phyloP scores from a whole-genome alignment of 30 jellyfish, hydroid and myxozoan genomes.

The Aurelia aurita region DNA sequence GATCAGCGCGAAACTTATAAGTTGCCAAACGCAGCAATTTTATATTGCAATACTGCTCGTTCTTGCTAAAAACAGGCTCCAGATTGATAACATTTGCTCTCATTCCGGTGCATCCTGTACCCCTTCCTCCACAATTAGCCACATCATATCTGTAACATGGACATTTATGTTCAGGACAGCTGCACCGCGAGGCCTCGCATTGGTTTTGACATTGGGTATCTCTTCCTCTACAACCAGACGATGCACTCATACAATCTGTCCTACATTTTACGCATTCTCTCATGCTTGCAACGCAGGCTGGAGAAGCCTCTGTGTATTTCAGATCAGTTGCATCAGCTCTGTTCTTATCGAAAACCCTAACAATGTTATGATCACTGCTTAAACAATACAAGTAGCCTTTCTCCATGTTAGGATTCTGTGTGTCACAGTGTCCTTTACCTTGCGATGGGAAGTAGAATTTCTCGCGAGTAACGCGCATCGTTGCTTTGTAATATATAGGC shows the following conservation, averaged over 20 bases:
- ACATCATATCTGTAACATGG: conserved; percentile 38
- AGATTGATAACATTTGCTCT: conserved; percentile 2
- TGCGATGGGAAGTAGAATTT: conserved; percentile 21
- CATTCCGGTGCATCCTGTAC: conserved; percentile 34
- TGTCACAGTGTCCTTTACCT: conserved; percentile 8
- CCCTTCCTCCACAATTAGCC: conserved; percentile 17
- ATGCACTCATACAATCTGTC: conserved; percentile 9
- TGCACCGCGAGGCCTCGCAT: conserved; percentile 29
- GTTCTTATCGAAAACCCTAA: conserved; percentile 17
- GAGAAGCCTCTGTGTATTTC: conserved; percentile 25
- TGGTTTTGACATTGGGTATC: not conserved
- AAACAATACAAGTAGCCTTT: conserved; percentile 38
- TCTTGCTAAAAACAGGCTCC: conserved; percentile 55
- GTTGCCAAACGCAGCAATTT: conserved; percentile 53
- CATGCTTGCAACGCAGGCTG: not conserved
- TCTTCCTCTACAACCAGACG: not conserved
- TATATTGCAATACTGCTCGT: conserved; percentile 23
- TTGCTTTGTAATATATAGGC: conserved; percentile 50
- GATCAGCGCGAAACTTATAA: conserved; percentile 28
- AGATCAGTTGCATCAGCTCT: not conserved
- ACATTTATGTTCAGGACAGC: conserved; percentile 14
- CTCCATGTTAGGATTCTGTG: conserved; percentile 1
- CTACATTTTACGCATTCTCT: conserved; percentile 45
- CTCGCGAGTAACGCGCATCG: not conserved
- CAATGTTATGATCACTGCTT: conserved; percentile 32